phyloP scores from a whole-genome alignment of 1,140 invertebrate species.

The Hylaeus anthracinus region DNA sequence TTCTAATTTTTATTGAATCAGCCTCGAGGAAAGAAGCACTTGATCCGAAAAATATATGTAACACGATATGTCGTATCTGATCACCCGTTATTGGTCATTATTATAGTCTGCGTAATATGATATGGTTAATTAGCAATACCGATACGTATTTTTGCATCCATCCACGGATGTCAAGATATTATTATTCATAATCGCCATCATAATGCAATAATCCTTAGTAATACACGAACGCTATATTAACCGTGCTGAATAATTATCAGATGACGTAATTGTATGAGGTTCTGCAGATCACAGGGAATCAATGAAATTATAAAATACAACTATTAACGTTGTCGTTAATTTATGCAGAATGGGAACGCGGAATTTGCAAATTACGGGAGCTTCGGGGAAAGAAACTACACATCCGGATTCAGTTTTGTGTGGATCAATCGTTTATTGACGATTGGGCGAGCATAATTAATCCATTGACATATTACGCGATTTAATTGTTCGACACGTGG shows the following conservation, averaged over 20 bases:
- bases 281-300: too few species aligned
- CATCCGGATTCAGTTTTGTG: too few species aligned
- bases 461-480: too few species aligned
- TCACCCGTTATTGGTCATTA: conserved; percentile 33
- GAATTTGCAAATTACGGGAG: too few species aligned
- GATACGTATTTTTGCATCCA: background rate
- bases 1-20: background rate
- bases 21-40: too few species aligned
- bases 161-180: background rate
- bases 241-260: background rate
- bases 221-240: background rate
- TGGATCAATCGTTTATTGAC: too few species aligned
- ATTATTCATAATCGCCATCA: background rate
- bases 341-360: too few species aligned
- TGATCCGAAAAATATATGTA: conserved; percentile 17
- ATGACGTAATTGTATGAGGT: background rate
- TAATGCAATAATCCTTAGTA: background rate
- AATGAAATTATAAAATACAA: too few species aligned
- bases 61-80: conserved; percentile 24
- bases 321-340: too few species aligned
- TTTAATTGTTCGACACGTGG: too few species aligned
- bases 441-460: too few species aligned
- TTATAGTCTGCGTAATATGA: conserved; percentile 6
- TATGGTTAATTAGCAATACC: background rate
- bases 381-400: too few species aligned